These are phyloP conservation scores for Bucorvus abyssinicus DNA, from an alignment of 2,797 vertebrate genomes.

Conservation along the genomic window DNA sequence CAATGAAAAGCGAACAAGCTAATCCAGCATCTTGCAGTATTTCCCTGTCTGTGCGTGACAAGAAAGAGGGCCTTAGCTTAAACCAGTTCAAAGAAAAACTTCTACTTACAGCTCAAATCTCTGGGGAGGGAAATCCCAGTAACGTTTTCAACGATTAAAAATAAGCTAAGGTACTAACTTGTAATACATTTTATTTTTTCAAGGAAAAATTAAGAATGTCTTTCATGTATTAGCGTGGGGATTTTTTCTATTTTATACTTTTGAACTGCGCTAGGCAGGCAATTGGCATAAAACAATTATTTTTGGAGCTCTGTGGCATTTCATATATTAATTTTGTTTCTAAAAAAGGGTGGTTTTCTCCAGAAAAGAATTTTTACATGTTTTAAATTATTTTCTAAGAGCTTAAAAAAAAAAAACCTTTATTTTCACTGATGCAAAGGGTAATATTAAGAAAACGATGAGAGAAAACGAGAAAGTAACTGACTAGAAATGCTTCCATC, in stretches of 20 bases:
- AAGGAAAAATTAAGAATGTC: background rate
- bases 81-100: slow-evolving; percentile 67
- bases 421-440: background rate
- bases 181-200: background rate
- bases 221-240: background rate
- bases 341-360: rapidly evolving
- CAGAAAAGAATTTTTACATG: background rate
- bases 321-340: background rate
- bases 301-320: background rate
- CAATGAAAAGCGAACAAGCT: slow-evolving; percentile 77
- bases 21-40: slow-evolving; percentile 72
- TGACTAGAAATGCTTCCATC: background rate
- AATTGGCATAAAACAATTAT: background rate
- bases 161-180: background rate
- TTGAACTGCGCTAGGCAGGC: background rate
- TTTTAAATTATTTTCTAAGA: background rate
- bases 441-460: background rate
- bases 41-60: slow-evolving; percentile 76
- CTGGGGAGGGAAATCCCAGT: slow-evolving; percentile 18
- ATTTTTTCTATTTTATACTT: background rate
- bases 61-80: slow-evolving; percentile 70
- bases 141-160: background rate
- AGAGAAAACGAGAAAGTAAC: background rate
- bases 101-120: slow-evolving; percentile 60
- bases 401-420: background rate